phyloP scores from a whole-genome alignment of 2,888 invertebrate genomes.

The Didymodactylos carnosus region DNA sequence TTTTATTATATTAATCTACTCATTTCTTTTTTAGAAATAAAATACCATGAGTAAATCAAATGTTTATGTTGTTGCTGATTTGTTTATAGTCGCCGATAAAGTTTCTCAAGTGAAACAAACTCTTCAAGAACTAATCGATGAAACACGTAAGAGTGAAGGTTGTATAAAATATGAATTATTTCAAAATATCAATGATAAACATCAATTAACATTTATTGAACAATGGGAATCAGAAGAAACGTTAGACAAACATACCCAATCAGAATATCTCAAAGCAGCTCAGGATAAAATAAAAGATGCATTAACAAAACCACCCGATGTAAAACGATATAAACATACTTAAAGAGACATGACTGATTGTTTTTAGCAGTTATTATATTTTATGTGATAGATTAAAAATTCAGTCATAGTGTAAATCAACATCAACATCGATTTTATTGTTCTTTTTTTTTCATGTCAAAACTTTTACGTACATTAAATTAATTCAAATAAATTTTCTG shows the following conservation, averaged over 20 bases:
- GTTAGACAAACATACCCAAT: not conserved
- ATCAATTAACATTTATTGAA: not conserved
- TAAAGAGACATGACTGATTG: too few species aligned
- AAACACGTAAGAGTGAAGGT: not conserved
- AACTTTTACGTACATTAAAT: not conserved
- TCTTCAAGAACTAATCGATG: not conserved
- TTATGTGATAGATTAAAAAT: too few species aligned
- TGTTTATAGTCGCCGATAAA: not conserved
- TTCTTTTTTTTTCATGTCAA: not conserved
- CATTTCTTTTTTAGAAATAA: too few species aligned
- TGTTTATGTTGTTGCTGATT: not conserved
- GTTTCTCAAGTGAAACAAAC: not conserved
- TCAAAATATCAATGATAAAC: not conserved
- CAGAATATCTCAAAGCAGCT: not conserved
- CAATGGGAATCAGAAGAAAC: not conserved
- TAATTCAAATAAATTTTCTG: not conserved
- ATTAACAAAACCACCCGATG: not conserved
- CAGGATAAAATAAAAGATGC: not conserved
- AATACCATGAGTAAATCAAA: too few species aligned
- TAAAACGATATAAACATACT: not conserved
- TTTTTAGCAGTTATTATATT: too few species aligned
- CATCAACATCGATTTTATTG: too few species aligned
- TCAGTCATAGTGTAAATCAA: too few species aligned
- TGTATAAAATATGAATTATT: not conserved
- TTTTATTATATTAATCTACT: too few species aligned